These are phyloP conservation scores for Aleiodes alternator DNA, from an alignment of 2,888 invertebrate species.

Conservation along the genomic window DNA sequence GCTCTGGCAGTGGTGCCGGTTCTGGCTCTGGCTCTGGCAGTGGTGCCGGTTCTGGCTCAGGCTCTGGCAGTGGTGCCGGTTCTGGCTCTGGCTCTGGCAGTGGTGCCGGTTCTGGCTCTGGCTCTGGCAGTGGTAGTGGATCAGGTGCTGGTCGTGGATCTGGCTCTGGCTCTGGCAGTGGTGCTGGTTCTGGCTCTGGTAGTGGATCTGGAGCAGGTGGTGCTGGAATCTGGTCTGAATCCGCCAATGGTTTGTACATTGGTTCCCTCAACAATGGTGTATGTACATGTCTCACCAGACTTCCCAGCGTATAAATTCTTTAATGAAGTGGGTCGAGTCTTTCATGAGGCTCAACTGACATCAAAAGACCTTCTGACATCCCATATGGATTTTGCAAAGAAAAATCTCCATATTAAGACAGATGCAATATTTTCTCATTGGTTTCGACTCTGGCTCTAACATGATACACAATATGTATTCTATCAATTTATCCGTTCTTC, in stretches of 20 bases:
- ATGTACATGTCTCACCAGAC: slow-evolving; percentile 19
- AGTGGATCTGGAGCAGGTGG: neutral
- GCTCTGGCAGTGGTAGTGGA: neutral
- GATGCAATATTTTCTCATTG: too few relatives aligned
- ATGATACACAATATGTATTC: too few relatives aligned
- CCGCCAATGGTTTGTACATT: slow-evolving; percentile 4
- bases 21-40: neutral
- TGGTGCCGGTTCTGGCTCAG: too few relatives aligned
- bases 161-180: neutral
- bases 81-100: neutral
- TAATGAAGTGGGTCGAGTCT: too few relatives aligned
- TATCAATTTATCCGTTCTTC: too few relatives aligned
- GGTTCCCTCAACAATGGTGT: slow-evolving; percentile 8
- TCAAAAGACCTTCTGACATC: too few relatives aligned
- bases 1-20: neutral
- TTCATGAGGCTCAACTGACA: too few relatives aligned
- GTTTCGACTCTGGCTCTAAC: too few relatives aligned
- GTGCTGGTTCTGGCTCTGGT: neutral
- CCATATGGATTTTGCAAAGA: too few relatives aligned
- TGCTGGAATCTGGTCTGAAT: neutral
- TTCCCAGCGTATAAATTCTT: neutral
- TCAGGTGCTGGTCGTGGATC: neutral
- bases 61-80: neutral
- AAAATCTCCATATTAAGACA: too few relatives aligned
- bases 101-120: neutral